Conservation (phyloP, 2,113 vertebrate species). For the Myotis lucifugus region DNA sequence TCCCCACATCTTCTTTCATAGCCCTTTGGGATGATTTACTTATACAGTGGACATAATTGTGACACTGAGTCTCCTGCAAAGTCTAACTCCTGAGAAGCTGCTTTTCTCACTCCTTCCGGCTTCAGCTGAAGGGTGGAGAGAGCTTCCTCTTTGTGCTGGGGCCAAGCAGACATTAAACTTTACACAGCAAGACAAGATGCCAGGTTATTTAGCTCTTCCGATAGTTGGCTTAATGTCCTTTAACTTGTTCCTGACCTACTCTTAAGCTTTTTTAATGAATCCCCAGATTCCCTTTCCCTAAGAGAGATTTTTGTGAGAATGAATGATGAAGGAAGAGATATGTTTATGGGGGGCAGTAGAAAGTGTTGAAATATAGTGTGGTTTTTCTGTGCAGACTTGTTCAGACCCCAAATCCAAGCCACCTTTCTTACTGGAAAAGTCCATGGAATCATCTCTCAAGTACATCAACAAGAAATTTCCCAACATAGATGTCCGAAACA, state of each 20-base stretch:
- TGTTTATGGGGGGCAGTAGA: background rate
- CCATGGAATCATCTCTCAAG: conserved; percentile 92
- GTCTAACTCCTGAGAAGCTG: background rate
- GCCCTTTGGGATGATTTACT: background rate
- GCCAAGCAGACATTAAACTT: background rate
- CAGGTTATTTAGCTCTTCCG: background rate
- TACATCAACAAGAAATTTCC: conserved; percentile 96
- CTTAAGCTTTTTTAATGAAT: conserved; percentile 21
- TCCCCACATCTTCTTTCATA: background rate
- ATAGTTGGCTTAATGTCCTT: background rate
- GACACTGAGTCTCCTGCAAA: background rate
- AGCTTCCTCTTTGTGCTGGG: conserved; percentile 69
- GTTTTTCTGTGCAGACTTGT: conserved; percentile 85
- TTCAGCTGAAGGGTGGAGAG: conserved; percentile 33
- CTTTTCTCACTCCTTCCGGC: conserved; percentile 64
- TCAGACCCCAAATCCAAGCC: conserved; percentile 89
- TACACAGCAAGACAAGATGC: background rate
- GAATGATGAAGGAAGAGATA: background rate
- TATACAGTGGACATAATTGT: background rate
- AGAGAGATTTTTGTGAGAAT: background rate
- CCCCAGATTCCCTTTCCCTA: conserved; percentile 1
- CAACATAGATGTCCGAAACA: conserved; percentile 91
- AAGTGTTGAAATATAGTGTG: background rate
- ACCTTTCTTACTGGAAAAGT: conserved; percentile 88
- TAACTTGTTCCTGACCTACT: background rate